These are phyloP conservation scores for Tyrophagus putrescentiae DNA, from an alignment of 1,140 invertebrate genomes.

Conservation along the genomic window DNA sequence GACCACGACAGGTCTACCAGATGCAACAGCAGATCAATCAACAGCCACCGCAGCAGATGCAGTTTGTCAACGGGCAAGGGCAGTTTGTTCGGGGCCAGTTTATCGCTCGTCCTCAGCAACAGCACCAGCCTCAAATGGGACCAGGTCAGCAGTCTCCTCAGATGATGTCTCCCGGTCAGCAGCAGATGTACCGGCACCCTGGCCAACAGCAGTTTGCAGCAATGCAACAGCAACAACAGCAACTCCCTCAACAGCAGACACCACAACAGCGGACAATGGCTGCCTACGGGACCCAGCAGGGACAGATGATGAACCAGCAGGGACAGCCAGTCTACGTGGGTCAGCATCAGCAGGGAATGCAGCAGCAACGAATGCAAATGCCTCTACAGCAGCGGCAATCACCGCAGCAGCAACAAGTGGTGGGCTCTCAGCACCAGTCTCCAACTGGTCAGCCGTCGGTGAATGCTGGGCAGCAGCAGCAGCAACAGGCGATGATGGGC, in stretches of 20 bases:
- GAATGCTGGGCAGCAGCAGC: no score
- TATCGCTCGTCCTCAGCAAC: slow-evolving; percentile 4
- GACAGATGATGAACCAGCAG: not conserved
- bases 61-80: not conserved
- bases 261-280: slow-evolving; percentile 4
- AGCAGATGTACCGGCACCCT: not conserved
- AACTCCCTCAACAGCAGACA: not conserved
- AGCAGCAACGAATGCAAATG: not conserved
- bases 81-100: not conserved
- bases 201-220: slow-evolving; percentile 25
- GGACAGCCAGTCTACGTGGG: not conserved
- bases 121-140: slow-evolving; percentile 16
- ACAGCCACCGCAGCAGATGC: not conserved
- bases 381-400: not conserved
- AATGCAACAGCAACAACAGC: slow-evolving; percentile 25
- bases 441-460: no score
- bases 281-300: not conserved
- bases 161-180: not conserved
- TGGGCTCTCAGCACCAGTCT: no score
- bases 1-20: slow-evolving; percentile 12
- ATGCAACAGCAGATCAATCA: slow-evolving; percentile 5
- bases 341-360: not conserved
- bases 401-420: not conserved
- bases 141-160: slow-evolving; percentile 19
- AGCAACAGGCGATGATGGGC: no score